A percentile compares a stretch with the other conserved stretches of the same genome.
Conservation (phyloP, 2,888 invertebrate species). For the Papilio elwesi region DNA sequence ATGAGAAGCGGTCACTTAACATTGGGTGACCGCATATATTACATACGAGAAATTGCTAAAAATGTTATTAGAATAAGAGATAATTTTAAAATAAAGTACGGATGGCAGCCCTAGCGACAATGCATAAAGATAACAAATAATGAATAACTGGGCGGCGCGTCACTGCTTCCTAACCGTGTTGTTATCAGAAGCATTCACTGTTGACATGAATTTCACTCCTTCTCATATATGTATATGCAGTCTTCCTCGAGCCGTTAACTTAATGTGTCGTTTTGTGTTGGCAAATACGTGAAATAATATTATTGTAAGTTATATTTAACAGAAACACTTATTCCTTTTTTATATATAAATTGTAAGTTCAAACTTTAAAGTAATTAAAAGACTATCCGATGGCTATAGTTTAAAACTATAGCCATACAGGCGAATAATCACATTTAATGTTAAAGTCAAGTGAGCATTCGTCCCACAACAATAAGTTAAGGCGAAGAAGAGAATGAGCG, state of each 20-base stretch:
- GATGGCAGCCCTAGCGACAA: slow-evolving; percentile 6
- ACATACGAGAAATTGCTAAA: no score
- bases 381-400: background rate
- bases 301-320: background rate
- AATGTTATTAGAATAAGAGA: no score
- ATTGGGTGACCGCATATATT: no score
- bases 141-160: background rate
- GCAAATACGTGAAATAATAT: slow-evolving; percentile 3
- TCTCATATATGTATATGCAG: slow-evolving; percentile 17
- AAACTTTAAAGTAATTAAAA: background rate
- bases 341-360: no score
- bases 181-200: slow-evolving; percentile 4
- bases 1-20: no score
- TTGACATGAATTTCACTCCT: slow-evolving; percentile 21
- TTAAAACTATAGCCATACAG: no score
- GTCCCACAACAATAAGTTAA: no score
- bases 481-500: no score
- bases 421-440: no score
- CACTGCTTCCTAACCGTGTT: slow-evolving; percentile 4
- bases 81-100: background rate
- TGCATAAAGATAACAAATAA: slow-evolving; percentile 1
- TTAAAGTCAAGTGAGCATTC: no score
- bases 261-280: slow-evolving; percentile 1
- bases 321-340: background rate
- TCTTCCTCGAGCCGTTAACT: background rate